A percentile compares a stretch with the other conserved stretches of the same genome.
phyloP scores from a whole-genome alignment of 2,113 vertebrate species.

The Apodemus sylvaticus region DNA sequence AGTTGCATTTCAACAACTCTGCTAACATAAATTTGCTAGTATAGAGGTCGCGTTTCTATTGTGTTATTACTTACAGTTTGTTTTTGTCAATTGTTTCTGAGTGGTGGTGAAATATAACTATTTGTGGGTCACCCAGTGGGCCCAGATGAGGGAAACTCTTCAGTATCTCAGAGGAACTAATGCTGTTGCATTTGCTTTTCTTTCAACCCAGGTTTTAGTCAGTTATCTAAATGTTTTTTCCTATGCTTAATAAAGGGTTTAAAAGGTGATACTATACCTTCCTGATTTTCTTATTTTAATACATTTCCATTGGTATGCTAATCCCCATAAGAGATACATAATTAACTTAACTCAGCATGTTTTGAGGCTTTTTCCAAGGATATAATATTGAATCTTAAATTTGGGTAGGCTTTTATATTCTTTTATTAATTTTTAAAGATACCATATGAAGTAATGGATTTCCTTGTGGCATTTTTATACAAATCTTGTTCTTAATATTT shows the following conservation, averaged over 20 bases:
- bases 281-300: conserved; percentile 53
- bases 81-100: neutral
- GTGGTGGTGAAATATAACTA: neutral
- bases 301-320: conserved; percentile 2
- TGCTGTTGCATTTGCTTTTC: conserved; percentile 21
- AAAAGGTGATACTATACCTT: conserved; percentile 41
- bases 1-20: neutral
- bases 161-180: neutral
- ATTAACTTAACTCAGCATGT: conserved; percentile 54
- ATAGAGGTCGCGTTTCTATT: neutral
- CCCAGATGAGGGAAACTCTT: neutral
- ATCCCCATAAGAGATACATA: conserved; percentile 16
- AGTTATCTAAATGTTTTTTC: conserved; percentile 55
- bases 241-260: conserved; percentile 55
- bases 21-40: neutral
- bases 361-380: conserved; percentile 37
- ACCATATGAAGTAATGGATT: neutral
- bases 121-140: neutral
- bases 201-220: conserved; percentile 41
- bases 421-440: neutral
- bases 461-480: neutral
- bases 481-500: neutral
- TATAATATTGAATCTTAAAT: conserved; percentile 38
- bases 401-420: neutral
- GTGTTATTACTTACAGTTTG: neutral